phyloP scores from a whole-genome alignment of 2,888 invertebrate genomes.

The Iselma pallidipennis region DNA sequence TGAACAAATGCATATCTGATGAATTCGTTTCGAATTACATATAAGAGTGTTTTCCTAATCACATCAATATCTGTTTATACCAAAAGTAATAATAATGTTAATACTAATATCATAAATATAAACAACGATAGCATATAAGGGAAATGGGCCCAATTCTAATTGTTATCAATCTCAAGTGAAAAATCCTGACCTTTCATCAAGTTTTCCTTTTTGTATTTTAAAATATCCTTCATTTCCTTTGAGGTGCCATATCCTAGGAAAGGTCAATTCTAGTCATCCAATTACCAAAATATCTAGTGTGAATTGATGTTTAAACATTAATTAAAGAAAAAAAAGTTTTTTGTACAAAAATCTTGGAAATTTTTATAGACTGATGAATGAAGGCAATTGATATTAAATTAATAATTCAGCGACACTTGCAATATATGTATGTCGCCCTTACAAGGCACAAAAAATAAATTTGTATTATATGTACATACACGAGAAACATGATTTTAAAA shows the following conservation, averaged over 20 bases:
- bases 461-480: conserved; percentile 51
- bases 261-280: conserved; percentile 18
- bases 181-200: neutral
- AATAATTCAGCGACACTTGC: conserved; percentile 12
- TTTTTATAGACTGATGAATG: conserved; percentile 33
- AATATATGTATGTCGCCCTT: conserved; percentile 11
- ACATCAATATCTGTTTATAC: neutral
- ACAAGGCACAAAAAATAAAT: conserved; percentile 32
- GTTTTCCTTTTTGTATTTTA: neutral
- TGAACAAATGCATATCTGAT: too few relatives aligned
- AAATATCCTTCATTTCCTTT: neutral
- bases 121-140: conserved; percentile 17
- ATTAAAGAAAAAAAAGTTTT: conserved; percentile 10
- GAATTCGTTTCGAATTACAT: neutral
- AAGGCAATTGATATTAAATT: conserved; percentile 16
- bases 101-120: neutral
- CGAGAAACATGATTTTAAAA: conserved; percentile 34
- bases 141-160: conserved; percentile 10
- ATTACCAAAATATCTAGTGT: conserved; percentile 28
- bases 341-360: conserved; percentile 17
- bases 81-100: neutral
- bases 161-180: conserved; percentile 11
- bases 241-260: neutral
- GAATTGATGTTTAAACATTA: conserved; percentile 28
- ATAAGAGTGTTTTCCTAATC: neutral